phyloP scores from a whole-genome alignment of 2,888 invertebrate species.

The Nowickia ferox region DNA sequence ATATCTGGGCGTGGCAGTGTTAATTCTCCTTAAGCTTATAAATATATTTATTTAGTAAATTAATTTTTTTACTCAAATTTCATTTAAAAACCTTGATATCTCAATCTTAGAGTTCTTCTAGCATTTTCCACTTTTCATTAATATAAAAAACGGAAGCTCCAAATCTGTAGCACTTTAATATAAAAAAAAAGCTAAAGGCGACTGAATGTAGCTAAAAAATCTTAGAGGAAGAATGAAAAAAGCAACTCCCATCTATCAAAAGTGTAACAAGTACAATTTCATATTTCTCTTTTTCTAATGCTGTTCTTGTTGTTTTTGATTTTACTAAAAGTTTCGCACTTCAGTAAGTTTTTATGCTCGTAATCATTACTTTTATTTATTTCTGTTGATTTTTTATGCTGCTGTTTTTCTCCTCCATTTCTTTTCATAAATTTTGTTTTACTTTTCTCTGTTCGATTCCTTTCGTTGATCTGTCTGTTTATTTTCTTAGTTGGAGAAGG shows the following conservation, averaged over 20 bases:
- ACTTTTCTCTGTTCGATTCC: slow-evolving; percentile 24
- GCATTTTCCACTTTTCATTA: no score
- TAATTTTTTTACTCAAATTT: no score
- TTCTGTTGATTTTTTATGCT: slow-evolving; percentile 21
- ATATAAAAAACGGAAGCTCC: not conserved
- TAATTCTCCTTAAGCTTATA: no score
- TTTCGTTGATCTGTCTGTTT: slow-evolving; percentile 34
- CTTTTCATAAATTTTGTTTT: not conserved
- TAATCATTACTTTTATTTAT: slow-evolving; percentile 66
- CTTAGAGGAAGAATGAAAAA: not conserved
- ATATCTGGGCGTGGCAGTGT: no score
- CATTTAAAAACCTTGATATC: no score
- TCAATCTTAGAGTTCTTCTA: no score
- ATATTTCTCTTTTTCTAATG: not conserved
- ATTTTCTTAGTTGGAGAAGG: slow-evolving; percentile 10
- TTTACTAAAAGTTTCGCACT: slow-evolving; percentile 68
- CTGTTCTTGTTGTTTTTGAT: slow-evolving; percentile 36
- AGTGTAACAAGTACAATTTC: slow-evolving; percentile 16
- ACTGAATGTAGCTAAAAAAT: not conserved
- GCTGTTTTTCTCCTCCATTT: slow-evolving; percentile 30
- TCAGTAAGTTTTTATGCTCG: slow-evolving; percentile 69
- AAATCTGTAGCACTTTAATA: not conserved
- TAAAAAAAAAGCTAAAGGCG: not conserved
- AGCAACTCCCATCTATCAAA: not conserved
- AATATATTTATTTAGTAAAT: no score